These are phyloP conservation scores for Toxotes chatareus DNA, from an alignment of 2,113 vertebrate species.

Conservation along the genomic window DNA sequence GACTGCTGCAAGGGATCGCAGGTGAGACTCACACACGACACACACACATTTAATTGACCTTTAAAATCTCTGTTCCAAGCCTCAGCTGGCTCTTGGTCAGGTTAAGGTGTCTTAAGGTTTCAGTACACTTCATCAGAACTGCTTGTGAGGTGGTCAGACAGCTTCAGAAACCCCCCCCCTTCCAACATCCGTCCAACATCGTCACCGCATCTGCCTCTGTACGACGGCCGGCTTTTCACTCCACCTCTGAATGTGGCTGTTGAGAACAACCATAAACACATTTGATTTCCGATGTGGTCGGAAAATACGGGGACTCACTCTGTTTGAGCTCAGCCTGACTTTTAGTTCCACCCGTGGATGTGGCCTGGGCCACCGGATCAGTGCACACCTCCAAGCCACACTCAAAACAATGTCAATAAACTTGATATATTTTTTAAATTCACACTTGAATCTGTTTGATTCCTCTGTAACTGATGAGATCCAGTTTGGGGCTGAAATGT, in stretches of 20 bases:
- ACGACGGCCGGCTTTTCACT: background rate
- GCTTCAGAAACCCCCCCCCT: background rate
- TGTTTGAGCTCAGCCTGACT: background rate
- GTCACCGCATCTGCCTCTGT: background rate
- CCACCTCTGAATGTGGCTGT: background rate
- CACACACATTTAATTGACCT: too few species aligned
- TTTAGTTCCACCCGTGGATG: background rate
- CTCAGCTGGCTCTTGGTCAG: background rate
- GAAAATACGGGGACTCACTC: background rate
- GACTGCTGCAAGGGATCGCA: slow-evolving; percentile 97
- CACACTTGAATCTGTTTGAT: background rate
- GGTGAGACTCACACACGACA: slow-evolving; percentile 82
- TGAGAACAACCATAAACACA: background rate
- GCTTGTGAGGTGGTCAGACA: background rate
- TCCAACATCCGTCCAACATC: background rate
- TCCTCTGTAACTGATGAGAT: background rate
- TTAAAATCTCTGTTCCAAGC: background rate
- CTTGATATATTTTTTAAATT: background rate
- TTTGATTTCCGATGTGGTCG: background rate
- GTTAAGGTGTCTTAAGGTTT: too few species aligned
- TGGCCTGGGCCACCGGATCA: background rate
- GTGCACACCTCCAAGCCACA: background rate
- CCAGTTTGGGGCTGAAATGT: background rate
- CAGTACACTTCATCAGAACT: too few species aligned
- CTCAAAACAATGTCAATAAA: too few species aligned